phyloP scores from a whole-genome alignment of 2,113 vertebrate genomes.

The Acanthisitta chloris region DNA sequence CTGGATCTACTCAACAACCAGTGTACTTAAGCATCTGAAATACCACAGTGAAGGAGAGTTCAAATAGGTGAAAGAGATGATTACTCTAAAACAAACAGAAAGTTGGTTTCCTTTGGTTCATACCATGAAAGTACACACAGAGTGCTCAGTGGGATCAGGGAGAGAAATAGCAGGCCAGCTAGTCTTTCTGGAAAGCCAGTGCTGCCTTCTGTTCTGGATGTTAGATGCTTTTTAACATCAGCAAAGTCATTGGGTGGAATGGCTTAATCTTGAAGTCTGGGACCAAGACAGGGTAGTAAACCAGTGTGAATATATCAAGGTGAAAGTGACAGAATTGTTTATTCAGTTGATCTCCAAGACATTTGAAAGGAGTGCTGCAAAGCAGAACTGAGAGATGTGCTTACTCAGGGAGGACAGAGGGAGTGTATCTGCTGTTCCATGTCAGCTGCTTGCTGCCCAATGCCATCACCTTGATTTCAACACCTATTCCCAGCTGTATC shows the following conservation, averaged over 20 bases:
- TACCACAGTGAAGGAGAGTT: background rate
- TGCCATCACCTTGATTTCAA: background rate
- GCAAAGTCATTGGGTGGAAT: background rate
- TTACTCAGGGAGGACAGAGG: background rate
- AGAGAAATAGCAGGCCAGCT: background rate
- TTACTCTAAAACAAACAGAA: background rate
- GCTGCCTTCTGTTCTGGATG: background rate
- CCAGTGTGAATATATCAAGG: background rate
- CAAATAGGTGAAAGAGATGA: background rate
- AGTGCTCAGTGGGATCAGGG: background rate
- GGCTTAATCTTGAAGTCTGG: background rate
- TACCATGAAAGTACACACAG: background rate
- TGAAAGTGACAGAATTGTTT: constrained; percentile 11
- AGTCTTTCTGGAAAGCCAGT: background rate
- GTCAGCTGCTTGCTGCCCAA: background rate
- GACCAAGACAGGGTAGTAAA: background rate
- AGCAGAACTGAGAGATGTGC: background rate
- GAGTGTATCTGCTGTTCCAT: background rate
- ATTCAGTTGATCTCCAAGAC: background rate
- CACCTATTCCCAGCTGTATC: background rate
- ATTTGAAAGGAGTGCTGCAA: background rate
- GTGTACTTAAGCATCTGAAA: background rate
- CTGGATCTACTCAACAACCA: background rate
- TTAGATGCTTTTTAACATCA: background rate
- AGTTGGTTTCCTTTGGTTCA: background rate